Conservation (phyloP, 2,113 vertebrate genomes). For the Sminthopsis crassicaudata region DNA sequence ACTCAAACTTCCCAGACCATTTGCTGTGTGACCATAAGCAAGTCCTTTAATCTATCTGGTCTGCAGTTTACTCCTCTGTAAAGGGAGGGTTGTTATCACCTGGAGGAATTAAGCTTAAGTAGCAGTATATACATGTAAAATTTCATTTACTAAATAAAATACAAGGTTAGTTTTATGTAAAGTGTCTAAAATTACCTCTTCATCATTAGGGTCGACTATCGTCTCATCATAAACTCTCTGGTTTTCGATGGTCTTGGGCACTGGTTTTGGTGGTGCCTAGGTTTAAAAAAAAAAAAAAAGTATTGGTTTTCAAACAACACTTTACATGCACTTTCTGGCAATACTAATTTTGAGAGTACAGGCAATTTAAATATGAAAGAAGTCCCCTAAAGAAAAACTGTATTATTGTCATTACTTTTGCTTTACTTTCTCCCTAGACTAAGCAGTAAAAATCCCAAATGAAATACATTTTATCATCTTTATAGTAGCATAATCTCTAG, state of each 20-base stretch:
- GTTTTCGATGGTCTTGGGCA: slow-evolving; percentile 99
- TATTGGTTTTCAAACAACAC: slow-evolving; percentile 1
- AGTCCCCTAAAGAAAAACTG: not conserved
- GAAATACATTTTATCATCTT: slow-evolving; percentile 27
- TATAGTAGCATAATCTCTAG: not conserved
- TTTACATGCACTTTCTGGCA: slow-evolving; percentile 43
- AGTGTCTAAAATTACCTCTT: slow-evolving; percentile 89
- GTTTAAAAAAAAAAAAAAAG: slow-evolving; percentile 28
- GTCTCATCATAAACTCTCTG: slow-evolving; percentile 97
- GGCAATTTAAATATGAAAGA: slow-evolving; percentile 33
- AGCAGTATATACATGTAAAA: not conserved
- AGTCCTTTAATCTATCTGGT: not conserved
- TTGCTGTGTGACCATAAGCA: not conserved
- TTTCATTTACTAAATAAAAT: slow-evolving; percentile 1
- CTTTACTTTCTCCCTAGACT: slow-evolving; percentile 9
- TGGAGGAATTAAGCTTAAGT: not conserved
- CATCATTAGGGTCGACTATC: slow-evolving; percentile 94
- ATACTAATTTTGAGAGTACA: not conserved
- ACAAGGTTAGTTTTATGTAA: slow-evolving; percentile 41
- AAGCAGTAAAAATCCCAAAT: slow-evolving; percentile 9
- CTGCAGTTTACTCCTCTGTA: not conserved
- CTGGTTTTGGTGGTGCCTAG: slow-evolving; percentile 96
- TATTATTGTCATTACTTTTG: slow-evolving; percentile 38
- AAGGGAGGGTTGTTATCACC: not conserved
- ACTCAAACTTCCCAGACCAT: not conserved